Conservation (phyloP, 2,113 vertebrate species). For the Semicossyphus pulcher region DNA sequence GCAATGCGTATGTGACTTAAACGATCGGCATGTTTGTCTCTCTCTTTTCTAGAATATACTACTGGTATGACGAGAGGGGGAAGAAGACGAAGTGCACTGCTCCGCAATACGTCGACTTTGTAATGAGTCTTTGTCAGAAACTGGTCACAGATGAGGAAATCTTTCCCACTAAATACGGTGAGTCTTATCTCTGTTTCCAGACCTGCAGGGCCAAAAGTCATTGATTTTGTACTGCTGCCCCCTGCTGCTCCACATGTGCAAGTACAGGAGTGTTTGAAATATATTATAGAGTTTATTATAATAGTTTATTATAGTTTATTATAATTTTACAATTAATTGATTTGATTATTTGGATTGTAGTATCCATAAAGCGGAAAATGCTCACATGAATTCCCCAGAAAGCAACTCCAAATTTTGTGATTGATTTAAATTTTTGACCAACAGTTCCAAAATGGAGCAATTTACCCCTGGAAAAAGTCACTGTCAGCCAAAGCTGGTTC, state of each 20-base stretch:
- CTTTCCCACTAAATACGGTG: slow-evolving; percentile 98
- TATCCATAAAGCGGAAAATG: too few species aligned
- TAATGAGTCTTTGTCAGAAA: slow-evolving; percentile 98
- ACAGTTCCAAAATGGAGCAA: too few species aligned
- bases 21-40: too few species aligned
- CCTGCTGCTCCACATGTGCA: slow-evolving; percentile 44
- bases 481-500: too few species aligned
- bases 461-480: too few species aligned
- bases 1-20: not conserved
- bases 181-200: slow-evolving; percentile 36
- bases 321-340: too few species aligned
- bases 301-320: not conserved
- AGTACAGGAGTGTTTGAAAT: too few species aligned
- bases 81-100: slow-evolving; percentile 99
- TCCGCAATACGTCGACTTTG: slow-evolving; percentile 98
- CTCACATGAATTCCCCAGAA: too few species aligned
- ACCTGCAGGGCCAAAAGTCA: not conserved
- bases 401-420: too few species aligned
- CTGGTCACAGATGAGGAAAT: slow-evolving; percentile 98
- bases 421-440: too few species aligned
- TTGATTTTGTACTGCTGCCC: slow-evolving; percentile 44
- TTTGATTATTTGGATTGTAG: too few species aligned
- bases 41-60: slow-evolving; percentile 90
- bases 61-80: slow-evolving; percentile 98
- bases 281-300: too few species aligned